Evolutionary conservation across 2,888 invertebrate genomes (phyloP), one percentile per base, ranked within the genome.

Genomic region (Acleris emargana): DNA sequence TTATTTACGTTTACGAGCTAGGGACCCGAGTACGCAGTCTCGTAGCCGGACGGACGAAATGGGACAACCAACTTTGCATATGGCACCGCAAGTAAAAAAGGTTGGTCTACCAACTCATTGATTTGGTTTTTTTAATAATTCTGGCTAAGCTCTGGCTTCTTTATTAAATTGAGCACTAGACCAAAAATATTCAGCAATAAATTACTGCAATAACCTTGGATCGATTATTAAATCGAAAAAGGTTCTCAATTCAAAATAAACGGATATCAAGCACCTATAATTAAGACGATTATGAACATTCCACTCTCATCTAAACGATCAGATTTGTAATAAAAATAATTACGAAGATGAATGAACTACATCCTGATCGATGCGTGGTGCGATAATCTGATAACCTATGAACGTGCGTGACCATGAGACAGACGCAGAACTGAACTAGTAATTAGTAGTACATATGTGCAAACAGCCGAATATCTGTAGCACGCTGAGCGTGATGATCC

Each of bases 401-500:
- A 61, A 69, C 62, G 59, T 52, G 47, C 38, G 52, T 28, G 68
- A 63, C 71, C 74, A n/a, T 75, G 73, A 63, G 64, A 52, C 73
- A 67, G 49, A 58, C 62, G 58, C 43, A 53, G 71, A 73, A n/a
- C n/a, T n/a, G 73, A 66, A 49, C 57, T 62, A 67, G 69, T 75
- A 76, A 77, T 73, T 71, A 76, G 71, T 70, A 68, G 69, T 71
- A 76, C 73, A 76, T n/a, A n/a, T n/a, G n/a, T n/a, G 76, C 72
- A 72, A 77, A 76, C 74, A 78, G 75, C 75, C 76, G 76, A 83
- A 87, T 83, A 79, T 80, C 71, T 81, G 72, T 70, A 73, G 75
- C 83, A 85, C 84, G 83, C 82, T 81, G 73, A 74, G 78, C 84
- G 80, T 85, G 82, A 81, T 76, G 68, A 73, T 78, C 82, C 80